Percentiles rank a stretch among this genome's conserved stretches.
Evolutionary conservation across 2,797 vertebrate species (phyloP).

Genomic region (Orestias chungarensis): DNA sequence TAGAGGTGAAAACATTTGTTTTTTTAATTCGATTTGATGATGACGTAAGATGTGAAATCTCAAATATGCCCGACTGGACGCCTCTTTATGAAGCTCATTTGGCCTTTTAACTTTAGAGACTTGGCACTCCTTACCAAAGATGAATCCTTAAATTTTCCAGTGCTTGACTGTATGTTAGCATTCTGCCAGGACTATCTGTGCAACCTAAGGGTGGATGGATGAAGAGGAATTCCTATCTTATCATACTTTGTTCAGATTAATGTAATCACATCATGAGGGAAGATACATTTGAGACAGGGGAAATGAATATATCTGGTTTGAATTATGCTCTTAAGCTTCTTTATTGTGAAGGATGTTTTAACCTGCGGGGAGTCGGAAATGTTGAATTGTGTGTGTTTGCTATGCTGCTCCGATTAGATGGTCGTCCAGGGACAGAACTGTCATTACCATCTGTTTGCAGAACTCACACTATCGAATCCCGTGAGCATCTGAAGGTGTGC

Average conservation of each 20-base stretch:
- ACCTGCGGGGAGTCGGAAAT: constrained; percentile 46
- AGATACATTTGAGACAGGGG: neutral
- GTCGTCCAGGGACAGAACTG: constrained; percentile 60
- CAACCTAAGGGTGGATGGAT: no score
- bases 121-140: no score
- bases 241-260: no score
- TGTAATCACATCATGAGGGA: neutral
- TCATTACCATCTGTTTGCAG: constrained; percentile 70
- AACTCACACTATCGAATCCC: constrained; percentile 37
- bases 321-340: constrained; percentile 58
- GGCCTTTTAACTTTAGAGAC: no score
- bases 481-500: constrained; percentile 29
- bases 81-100: neutral
- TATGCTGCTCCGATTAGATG: constrained; percentile 59
- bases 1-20: no score
- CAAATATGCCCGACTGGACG: no score
- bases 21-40: no score
- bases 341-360: constrained; percentile 60
- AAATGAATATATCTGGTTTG: neutral
- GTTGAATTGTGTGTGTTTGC: constrained; percentile 25
- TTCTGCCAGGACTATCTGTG: no score
- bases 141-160: no score
- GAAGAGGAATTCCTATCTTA: no score
- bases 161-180: no score
- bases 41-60: no score